Percentiles rank a stretch among this genome's conserved stretches.
Evolutionary conservation across 2,888 invertebrate genomes (phyloP).

Genomic region (Drosophila colorata): DNA sequence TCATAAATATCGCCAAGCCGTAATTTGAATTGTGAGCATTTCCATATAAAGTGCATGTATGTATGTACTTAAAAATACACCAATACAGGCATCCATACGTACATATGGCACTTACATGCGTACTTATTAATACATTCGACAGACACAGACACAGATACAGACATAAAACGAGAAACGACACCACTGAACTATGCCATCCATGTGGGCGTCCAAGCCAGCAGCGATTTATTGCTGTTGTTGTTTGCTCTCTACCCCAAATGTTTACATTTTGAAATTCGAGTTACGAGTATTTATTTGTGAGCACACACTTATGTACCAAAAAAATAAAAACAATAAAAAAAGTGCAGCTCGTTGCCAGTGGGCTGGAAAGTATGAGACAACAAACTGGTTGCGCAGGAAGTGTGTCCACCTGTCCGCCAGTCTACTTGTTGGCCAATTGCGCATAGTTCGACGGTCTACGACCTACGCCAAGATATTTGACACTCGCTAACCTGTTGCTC

Average conservation of each 20-base stretch:
- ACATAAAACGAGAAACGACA: conserved; percentile 13
- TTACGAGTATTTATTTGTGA: conserved; percentile 30
- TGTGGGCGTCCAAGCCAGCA: conserved; percentile 52
- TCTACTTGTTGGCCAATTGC: conserved; percentile 67
- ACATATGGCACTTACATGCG: not conserved
- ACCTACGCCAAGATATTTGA: conserved; percentile 71
- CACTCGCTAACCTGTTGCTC: conserved; percentile 55
- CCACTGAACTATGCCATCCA: conserved; percentile 52
- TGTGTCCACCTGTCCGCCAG: conserved; percentile 54
- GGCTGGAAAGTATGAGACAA: conserved; percentile 52
- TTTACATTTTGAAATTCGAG: conserved; percentile 56
- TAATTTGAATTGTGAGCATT: conserved; percentile 60
- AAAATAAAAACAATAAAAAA: conserved; percentile 33
- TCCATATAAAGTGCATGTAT: conserved; percentile 20
- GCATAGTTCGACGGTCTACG: conserved; percentile 71
- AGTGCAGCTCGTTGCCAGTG: conserved; percentile 26
- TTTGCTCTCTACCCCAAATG: conserved; percentile 35
- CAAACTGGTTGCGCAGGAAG: conserved; percentile 72
- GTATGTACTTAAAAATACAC: conserved; percentile 32
- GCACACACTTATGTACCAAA: conserved; percentile 10
- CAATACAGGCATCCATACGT: not conserved
- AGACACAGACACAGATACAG: not conserved
- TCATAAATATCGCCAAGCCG: conserved; percentile 60
- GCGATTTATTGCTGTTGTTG: conserved; percentile 33
- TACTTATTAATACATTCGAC: conserved; percentile 14